Evolutionary conservation across 2,113 vertebrate genomes (phyloP), one percentile per base, ranked within the genome.

Genomic region (Halcyon senegalensis): DNA sequence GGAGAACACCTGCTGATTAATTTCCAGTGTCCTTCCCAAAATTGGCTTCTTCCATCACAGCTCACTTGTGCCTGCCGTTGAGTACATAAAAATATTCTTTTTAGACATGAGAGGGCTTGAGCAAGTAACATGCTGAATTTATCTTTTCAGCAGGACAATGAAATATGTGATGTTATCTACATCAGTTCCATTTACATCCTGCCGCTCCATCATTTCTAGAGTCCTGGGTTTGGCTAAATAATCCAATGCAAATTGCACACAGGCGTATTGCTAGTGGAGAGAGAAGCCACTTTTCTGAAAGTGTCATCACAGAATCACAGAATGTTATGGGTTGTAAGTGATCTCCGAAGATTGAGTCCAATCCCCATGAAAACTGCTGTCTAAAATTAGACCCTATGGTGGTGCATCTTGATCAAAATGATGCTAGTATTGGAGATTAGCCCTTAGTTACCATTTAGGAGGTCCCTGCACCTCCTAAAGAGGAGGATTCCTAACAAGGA

Each of bases 11-110:
- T 76, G 30, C 75, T 95, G 87, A 77, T 92, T 96, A 69, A 93
- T 95, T 46, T 94, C 77, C 41, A 77, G 14, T 78, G 87, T 95
- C 37, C 90, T 96, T 93, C 55, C 62, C 68, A 78, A 90, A 75
- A 76, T 11, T 80, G 92, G 59, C 62, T 91, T 90, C 89, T 96
- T 86, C 67, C 81, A 86, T 69, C 79, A 91, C 83, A 67, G 63
- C 55, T 92, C 48, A 39, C 68, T 80, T n/a, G 48, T 79, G 94
- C 78, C 76, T 95, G 90, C 83, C 87, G 59, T 93, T 19, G 31
- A 73, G 60, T 56, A 85, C 75, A 73, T 59, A 90, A 90, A 86
- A 86, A 88, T 43, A 50, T 73, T 24, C 11, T 84, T 23, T 15
- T 96, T 92, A 56, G 35, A 89, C 87, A 94, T 18, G n/a, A 81